These are phyloP conservation scores for Hofmannophila pseudospretella DNA, from an alignment of 2,888 invertebrate genomes.

Conservation along the genomic window DNA sequence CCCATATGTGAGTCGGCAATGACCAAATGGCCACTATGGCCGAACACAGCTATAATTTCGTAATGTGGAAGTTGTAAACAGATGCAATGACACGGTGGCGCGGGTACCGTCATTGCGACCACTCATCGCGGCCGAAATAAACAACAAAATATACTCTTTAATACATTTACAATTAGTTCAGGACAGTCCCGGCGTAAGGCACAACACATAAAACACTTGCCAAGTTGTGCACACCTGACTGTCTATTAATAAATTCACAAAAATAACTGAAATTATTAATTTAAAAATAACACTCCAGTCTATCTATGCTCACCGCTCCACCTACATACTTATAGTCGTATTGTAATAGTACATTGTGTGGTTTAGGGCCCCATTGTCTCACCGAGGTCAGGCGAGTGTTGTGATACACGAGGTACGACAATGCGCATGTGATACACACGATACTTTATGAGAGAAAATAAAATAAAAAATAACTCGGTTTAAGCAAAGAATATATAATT, in stretches of 20 bases:
- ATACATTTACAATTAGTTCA: slow-evolving; percentile 63
- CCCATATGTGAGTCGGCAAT: slow-evolving; percentile 45
- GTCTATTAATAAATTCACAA: slow-evolving; percentile 72
- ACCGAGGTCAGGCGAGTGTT: no score
- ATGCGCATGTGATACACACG: no score
- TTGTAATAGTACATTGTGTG: no score
- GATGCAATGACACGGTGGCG: slow-evolving; percentile 14
- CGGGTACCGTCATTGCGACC: slow-evolving; percentile 14
- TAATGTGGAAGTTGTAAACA: slow-evolving; percentile 26
- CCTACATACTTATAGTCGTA: no score
- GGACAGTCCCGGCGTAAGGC: slow-evolving; percentile 33
- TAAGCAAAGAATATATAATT: no score
- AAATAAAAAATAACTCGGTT: no score
- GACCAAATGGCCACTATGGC: slow-evolving; percentile 33
- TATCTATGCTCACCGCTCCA: neutral
- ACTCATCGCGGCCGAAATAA: slow-evolving; percentile 45
- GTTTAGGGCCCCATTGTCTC: no score
- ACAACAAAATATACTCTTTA: slow-evolving; percentile 36
- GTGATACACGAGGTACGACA: no score
- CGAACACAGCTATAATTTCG: slow-evolving; percentile 8
- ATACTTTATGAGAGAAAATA: no score
- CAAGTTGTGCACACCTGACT: slow-evolving; percentile 67
- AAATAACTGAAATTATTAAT: slow-evolving; percentile 40
- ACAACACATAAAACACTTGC: slow-evolving; percentile 52
- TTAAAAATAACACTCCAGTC: neutral